phyloP scores from a whole-genome alignment of 2,113 vertebrate genomes.

The Orycteropus afer region DNA sequence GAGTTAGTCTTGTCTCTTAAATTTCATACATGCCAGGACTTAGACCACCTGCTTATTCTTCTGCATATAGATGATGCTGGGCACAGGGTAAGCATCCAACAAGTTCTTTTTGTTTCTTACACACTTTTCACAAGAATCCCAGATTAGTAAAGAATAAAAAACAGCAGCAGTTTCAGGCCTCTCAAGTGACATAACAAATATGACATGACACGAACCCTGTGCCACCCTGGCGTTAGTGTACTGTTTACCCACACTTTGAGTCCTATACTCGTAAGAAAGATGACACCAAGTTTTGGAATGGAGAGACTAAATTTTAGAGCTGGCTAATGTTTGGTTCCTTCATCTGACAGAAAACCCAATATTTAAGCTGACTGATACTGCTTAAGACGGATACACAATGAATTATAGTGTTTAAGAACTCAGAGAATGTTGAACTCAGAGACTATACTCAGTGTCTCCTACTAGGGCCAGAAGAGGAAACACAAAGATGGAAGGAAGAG shows the following conservation, averaged over 20 bases:
- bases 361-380: neutral
- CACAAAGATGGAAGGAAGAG: neutral
- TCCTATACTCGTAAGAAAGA: neutral
- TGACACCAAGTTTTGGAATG: neutral
- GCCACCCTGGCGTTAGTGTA: neutral
- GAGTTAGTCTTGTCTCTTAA: neutral
- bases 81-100: neutral
- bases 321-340: too few relatives aligned
- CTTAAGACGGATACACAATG: neutral
- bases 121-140: neutral
- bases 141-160: neutral
- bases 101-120: neutral
- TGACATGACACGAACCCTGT: neutral
- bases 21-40: neutral
- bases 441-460: neutral
- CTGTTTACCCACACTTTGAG: neutral
- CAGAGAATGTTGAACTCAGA: neutral
- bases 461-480: neutral
- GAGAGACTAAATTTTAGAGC: neutral
- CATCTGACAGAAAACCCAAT: neutral
- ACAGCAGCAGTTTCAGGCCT: neutral
- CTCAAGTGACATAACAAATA: neutral
- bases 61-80: neutral
- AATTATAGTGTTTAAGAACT: conserved; percentile 4
- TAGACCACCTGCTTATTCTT: conserved; percentile 33